Evolutionary conservation across 64 coral and sea anemone species (phyloP).

Genomic region (Dendronephthya gigantea): DNA sequence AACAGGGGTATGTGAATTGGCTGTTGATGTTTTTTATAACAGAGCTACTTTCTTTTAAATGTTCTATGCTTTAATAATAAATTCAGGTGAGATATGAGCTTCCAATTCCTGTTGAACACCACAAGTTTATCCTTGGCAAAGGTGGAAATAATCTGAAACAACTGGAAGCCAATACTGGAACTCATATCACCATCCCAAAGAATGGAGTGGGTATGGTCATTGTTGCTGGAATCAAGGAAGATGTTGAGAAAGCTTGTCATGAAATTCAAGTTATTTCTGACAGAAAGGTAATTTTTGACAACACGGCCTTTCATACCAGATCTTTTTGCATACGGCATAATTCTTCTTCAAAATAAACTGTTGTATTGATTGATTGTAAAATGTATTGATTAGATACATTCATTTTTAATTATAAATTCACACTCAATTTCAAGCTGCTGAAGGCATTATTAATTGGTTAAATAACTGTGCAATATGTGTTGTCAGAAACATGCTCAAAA

Average conservation of each 20-base stretch:
- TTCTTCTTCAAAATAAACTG: no score
- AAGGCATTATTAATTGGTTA: no score
- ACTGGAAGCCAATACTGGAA: constrained; percentile 72
- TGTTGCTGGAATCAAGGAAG: constrained; percentile 92
- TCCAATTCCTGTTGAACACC: constrained; percentile 69
- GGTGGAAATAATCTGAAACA: constrained; percentile 83
- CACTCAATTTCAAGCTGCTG: no score
- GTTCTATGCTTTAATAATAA: background rate
- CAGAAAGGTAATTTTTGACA: constrained; percentile 54
- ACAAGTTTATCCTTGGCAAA: constrained; percentile 94
- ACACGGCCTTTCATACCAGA: no score
- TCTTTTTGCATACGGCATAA: no score
- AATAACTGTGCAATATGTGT: no score
- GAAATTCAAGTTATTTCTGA: constrained; percentile 88
- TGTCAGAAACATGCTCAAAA: no score
- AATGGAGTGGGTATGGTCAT: constrained; percentile 69
- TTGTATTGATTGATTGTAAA: no score
- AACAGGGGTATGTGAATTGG: constrained; percentile 51
- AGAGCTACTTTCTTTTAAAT: no score
- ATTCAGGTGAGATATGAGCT: constrained; percentile 68
- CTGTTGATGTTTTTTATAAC: no score
- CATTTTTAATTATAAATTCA: no score
- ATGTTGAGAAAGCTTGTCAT: constrained; percentile 78
- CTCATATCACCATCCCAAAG: constrained; percentile 84
- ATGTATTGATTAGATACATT: no score